These are phyloP conservation scores for Synanceia verrucosa DNA, from an alignment of 2,797 vertebrate species.

Conservation along the genomic window DNA sequence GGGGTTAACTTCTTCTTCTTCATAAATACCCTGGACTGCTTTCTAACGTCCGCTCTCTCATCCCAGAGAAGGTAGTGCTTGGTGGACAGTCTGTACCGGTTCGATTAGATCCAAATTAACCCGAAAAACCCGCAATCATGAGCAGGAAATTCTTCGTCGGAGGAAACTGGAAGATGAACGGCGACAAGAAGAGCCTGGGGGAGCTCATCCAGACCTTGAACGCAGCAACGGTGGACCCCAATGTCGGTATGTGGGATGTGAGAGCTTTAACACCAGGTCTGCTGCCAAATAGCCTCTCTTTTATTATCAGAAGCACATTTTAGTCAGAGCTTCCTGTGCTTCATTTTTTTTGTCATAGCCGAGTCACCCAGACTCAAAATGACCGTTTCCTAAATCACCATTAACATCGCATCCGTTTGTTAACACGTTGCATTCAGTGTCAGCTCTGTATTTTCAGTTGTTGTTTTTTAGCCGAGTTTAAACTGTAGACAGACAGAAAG, in stretches of 20 bases:
- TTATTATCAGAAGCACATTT: fast-evolving
- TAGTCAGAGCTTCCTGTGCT: not conserved
- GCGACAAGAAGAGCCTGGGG: conserved; percentile 92
- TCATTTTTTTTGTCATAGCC: not conserved
- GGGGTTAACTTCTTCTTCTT: conserved; percentile 35
- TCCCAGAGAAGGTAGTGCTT: conserved; percentile 11
- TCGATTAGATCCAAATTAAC: not conserved
- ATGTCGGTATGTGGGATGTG: conserved; percentile 86
- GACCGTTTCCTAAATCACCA: conserved; percentile 4
- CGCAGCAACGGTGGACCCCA: conserved; percentile 86
- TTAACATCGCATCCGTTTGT: not conserved
- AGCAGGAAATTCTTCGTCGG: conserved; percentile 96
- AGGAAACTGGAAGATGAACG: conserved; percentile 99
- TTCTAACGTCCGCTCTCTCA: conserved; percentile 40
- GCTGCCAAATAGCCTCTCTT: not conserved
- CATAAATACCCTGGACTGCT: conserved; percentile 65
- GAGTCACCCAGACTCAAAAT: conserved; percentile 4
- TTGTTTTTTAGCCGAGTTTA: not conserved
- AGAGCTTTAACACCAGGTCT: not conserved
- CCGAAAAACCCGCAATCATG: conserved; percentile 81
- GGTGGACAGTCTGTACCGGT: not conserved
- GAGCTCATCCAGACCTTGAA: conserved; percentile 93
- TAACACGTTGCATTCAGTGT: not conserved
- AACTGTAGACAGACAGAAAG: not conserved
- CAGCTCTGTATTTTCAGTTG: not conserved